Evolutionary conservation across 2,888 invertebrate species (phyloP), one percentile per base, ranked within the genome.

Genomic region (Melanostoma scalare): DNA sequence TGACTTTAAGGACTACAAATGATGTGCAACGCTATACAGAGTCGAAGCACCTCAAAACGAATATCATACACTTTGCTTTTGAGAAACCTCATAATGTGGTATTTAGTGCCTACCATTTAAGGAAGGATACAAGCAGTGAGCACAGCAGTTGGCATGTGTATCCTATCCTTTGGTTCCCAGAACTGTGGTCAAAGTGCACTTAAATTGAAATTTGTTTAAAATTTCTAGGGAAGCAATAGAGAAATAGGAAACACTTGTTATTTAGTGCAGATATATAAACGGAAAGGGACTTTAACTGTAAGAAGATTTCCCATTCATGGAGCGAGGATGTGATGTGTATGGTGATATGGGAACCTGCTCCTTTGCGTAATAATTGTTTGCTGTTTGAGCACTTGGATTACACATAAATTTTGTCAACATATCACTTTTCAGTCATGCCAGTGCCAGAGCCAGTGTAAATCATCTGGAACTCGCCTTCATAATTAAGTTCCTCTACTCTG

Each of bases 11-110:
- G 36, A 63, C 36, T 6, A 40, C 20, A 44, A 36, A 9, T 36
- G 55, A 40, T 52, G 20, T 30, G 4, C 5, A 10, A n/a, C 1
- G 20, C 8, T 60, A 33, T 30, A 38, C 5, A 31, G 38, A 61
- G 36, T 40, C 42, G 30, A 52, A 63, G 68, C 33, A 50, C 10
- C 46, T 35, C 40, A 33, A 63, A 52, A 65, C 46, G 55, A 8
- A 56, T 8, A 33, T 6, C 46, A 68, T 60, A 60, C 77, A 82
- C 73, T 82, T 78, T 73, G 46, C 69, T 61, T 50, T 63, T 20
- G 74, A 79, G 74, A 84, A 84, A 84, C 84, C 84, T 84, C 78
- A 84, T 84, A 84, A 84, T 84, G 84, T 75, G 84, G 84, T 84
- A 84, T 78, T 84, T 84, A 84, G 79, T 79, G 84, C 84, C 79